Conservation (phyloP, 1,140 invertebrate genomes). For the Cyphomyrmex costatus region DNA sequence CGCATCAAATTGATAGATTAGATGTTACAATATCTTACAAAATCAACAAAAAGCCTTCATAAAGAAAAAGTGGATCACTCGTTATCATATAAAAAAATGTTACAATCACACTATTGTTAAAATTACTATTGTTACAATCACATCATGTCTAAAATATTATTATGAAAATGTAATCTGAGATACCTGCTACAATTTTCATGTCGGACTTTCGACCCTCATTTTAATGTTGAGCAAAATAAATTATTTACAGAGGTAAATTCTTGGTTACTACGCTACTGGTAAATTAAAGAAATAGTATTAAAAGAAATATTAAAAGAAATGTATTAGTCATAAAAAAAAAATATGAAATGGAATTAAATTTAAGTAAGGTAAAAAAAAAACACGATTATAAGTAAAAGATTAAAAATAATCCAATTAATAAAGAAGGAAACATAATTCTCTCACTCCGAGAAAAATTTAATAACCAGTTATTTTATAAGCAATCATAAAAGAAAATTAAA, state of each 20-base stretch:
- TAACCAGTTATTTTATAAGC: slow-evolving; percentile 1
- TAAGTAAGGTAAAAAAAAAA: slow-evolving; percentile 3
- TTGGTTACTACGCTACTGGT: neutral
- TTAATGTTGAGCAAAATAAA: neutral
- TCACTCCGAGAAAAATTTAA: neutral
- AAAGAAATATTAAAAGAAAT: slow-evolving; percentile 35
- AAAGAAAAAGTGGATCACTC: no score
- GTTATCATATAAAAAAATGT: no score
- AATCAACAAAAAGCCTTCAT: no score
- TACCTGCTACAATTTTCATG: no score
- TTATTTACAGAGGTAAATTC: neutral
- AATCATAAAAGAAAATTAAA: slow-evolving; percentile 7
- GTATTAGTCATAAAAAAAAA: neutral
- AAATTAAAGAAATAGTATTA: neutral
- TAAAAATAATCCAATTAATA: neutral
- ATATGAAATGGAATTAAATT: neutral
- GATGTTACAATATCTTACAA: no score
- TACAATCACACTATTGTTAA: no score
- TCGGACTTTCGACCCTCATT: no score
- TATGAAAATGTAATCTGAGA: no score
- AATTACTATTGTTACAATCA: no score
- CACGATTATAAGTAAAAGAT: neutral
- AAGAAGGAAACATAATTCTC: neutral
- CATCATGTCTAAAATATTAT: no score
- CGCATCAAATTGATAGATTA: no score